phyloP scores from a whole-genome alignment of 2,888 invertebrate species.

The Biston betularia region DNA sequence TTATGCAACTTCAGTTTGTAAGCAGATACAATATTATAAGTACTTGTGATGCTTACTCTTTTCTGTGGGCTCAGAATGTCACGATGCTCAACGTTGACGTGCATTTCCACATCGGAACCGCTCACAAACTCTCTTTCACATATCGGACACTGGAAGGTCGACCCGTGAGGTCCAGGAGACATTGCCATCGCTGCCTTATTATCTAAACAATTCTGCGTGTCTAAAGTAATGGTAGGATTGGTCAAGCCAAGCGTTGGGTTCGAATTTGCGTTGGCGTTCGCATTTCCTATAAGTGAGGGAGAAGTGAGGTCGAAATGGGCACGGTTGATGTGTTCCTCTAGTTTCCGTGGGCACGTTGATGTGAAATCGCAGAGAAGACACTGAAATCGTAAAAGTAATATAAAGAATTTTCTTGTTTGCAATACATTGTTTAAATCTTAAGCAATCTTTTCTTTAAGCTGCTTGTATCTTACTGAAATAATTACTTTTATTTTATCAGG shows the following conservation, averaged over 20 bases:
- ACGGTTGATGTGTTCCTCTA: slow-evolving; percentile 94
- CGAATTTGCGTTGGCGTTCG: slow-evolving; percentile 70
- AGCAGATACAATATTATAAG: too few relatives aligned
- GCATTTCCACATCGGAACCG: slow-evolving; percentile 92
- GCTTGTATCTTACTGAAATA: background rate
- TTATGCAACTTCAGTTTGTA: too few relatives aligned
- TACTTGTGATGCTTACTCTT: slow-evolving; percentile 57
- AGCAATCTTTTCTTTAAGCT: too few relatives aligned
- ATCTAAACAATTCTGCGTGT: slow-evolving; percentile 62
- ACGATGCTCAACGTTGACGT: slow-evolving; percentile 94
- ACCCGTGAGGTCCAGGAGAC: slow-evolving; percentile 79
- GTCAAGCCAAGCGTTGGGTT: slow-evolving; percentile 67
- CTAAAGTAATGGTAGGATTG: slow-evolving; percentile 69
- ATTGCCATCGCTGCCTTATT: slow-evolving; percentile 71
- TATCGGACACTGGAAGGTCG: slow-evolving; percentile 91
- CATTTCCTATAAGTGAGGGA: slow-evolving; percentile 85
- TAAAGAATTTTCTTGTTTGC: too few relatives aligned
- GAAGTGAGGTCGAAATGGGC: slow-evolving; percentile 94
- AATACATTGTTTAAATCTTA: background rate
- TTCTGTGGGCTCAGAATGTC: slow-evolving; percentile 91
- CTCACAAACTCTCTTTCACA: slow-evolving; percentile 90
- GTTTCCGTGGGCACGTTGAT: slow-evolving; percentile 89
- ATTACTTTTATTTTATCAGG: slow-evolving; percentile 13
- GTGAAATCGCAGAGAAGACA: slow-evolving; percentile 93
- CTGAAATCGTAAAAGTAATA: slow-evolving; percentile 62